phyloP scores from a whole-genome alignment of 1,140 invertebrate species.

The Gryllus bimaculatus region DNA sequence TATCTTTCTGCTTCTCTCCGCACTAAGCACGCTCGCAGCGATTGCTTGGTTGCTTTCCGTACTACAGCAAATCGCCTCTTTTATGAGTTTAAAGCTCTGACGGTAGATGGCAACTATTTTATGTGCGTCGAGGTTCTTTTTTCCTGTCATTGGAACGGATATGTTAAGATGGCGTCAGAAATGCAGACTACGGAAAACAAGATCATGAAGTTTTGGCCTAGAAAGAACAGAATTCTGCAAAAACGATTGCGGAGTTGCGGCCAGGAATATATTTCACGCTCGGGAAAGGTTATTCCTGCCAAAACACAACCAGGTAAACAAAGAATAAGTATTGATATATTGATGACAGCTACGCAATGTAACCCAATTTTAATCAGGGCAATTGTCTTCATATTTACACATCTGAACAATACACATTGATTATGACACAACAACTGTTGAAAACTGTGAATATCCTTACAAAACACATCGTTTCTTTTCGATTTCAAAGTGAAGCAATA shows the following conservation, averaged over 20 bases:
- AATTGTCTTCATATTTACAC: neutral
- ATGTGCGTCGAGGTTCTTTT: neutral
- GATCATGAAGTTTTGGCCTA: slow-evolving; percentile 24
- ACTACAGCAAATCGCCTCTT: neutral
- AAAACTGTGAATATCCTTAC: no score
- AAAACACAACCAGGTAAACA: slow-evolving; percentile 38
- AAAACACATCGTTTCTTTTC: no score
- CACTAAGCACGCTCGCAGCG: slow-evolving; percentile 2
- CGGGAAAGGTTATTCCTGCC: slow-evolving; percentile 37
- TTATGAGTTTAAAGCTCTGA: slow-evolving; percentile 5
- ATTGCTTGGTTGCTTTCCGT: slow-evolving; percentile 3
- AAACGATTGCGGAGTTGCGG: slow-evolving; percentile 37
- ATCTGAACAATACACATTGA: no score
- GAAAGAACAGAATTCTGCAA: slow-evolving; percentile 35
- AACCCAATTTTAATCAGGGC: neutral
- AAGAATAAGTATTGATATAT: neutral
- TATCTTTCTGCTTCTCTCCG: neutral
- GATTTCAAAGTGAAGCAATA: no score
- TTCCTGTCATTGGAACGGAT: slow-evolving; percentile 15
- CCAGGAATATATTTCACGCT: slow-evolving; percentile 36
- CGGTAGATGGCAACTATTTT: slow-evolving; percentile 12
- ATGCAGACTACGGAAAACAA: slow-evolving; percentile 16
- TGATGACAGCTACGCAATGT: neutral
- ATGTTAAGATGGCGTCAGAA: slow-evolving; percentile 20
- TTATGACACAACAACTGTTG: no score